Evolutionary conservation across 2,113 vertebrate species (phyloP), one percentile per base, ranked within the genome.

Genomic region (Malurus melanocephalus): DNA sequence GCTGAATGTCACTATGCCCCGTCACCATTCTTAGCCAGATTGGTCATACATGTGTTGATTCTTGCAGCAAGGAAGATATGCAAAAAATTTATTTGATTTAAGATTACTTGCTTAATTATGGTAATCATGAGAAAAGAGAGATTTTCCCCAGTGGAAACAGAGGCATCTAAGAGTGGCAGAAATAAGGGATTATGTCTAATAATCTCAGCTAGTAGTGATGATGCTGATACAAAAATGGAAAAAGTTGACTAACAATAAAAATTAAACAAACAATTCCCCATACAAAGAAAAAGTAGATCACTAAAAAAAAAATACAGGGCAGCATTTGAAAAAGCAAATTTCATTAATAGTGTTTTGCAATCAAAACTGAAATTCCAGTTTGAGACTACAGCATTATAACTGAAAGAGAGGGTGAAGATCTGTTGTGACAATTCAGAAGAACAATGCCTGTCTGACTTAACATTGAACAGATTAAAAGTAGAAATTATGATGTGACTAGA

Each of bases 211-310:
- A 33, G 7, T 18, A 42, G n/a, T 1, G 2, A 42, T 35, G 43
- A 68, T 28, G 22, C 5, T 30, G 11, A 35, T 40, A 45, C 1
- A 51, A 61, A 71, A 79, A 51, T 8, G 18, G 27, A 43, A 69
- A 68, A 84, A n/a, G 3, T 10, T 57, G 61, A 73, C 56, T 62
- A 57, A 7, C 5, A 16, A 26, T 21, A 27, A 83, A 68, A n/a
- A 22, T 14, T 42, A 68, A 79, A 52, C 11, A 18, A 74, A 45
- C 3, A 68, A 28, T 5, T 32, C 6, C 12, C 21, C 1, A 9
- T 28, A 68, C 33, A 56, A 83, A 42, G 16, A 46, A 64, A 74
- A 53, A 21, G 1, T 0, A 1, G 2, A 38, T 38, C 0, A n/a
- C 56, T 74, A 51, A 40, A 52, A 75, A 46, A 46, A 7, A 64